Base-by-base conservation (phyloP, 2,888 invertebrate species). In the Drosophila macrospina region DNA sequence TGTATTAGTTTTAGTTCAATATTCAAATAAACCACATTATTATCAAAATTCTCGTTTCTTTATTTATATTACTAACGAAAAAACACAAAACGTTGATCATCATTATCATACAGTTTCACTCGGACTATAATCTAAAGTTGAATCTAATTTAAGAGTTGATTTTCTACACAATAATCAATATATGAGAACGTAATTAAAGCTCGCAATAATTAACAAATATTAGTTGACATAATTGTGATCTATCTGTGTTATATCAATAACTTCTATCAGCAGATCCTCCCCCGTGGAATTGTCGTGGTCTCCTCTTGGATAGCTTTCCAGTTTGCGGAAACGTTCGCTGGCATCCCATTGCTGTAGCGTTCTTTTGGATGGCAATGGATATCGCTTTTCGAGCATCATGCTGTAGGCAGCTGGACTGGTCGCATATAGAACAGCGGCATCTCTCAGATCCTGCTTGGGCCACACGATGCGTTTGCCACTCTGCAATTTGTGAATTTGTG, bases 1-100 rank as follows among this genome's bases (percentile, higher is more conserved):
- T 76, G 44, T 67, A 63, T 69, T 83, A 83, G 78, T 69, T 81
- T 45, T 83, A 83, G 74, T 76, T 74, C 20, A 69, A 44, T 67
- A 67, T 69, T 72, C 55, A 78, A 86, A 86, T 86, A 83, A 56
- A 56, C 71, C 45, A 48, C 78, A 76, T 74, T 70, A 74, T 69
- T 70, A 73, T 78, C 69, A 48, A 72, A 65, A 8, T 34, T 26
- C 1, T 0, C 20, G 30, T 20, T 30, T 36, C 10, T 4, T 48
- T 11, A 13, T 16, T 2, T 20, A 20, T 20, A 24, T 28, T 13
- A 15, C 10, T 37, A 15, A 24, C 16, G 24, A 16, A 8, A 16
- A 5, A 36, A 36, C 36, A 5, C 37, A 37, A 5, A 11, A 20
- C 11, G 11, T 41, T 5, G 11, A 44, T 44, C 26, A 44, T 26